Evolutionary conservation across 2,888 invertebrate genomes (phyloP).

Genomic region (Caenorhabditis wallacei): DNA sequence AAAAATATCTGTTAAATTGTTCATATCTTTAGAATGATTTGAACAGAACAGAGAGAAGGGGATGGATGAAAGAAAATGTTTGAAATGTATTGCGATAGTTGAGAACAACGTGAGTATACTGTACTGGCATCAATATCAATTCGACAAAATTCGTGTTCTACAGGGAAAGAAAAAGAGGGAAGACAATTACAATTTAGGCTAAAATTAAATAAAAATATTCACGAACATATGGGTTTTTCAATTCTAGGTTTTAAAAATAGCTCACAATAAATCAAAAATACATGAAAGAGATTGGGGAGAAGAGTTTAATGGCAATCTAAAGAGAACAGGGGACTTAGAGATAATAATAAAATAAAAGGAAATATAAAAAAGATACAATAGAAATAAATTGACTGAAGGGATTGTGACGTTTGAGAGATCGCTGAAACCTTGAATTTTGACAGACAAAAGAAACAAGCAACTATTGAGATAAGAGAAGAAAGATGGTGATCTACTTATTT

Average conservation of each 20-base stretch:
- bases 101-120: slow-evolving; percentile 17
- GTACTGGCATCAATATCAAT: not conserved
- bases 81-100: slow-evolving; percentile 49
- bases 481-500: too few relatives aligned
- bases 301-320: not conserved
- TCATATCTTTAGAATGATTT: slow-evolving; percentile 18
- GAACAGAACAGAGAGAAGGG: not conserved
- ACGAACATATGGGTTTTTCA: too few relatives aligned
- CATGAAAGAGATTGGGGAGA: slow-evolving; percentile 2
- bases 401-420: not conserved
- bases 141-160: not conserved
- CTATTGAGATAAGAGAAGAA: too few relatives aligned
- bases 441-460: too few relatives aligned
- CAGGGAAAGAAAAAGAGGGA: not conserved
- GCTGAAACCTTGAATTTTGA: too few relatives aligned
- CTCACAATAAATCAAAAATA: not conserved
- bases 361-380: not conserved
- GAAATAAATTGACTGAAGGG: not conserved
- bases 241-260: too few relatives aligned
- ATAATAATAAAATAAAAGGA: not conserved
- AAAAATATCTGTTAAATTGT: slow-evolving; percentile 2
- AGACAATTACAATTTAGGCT: not conserved
- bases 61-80: not conserved
- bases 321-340: not conserved
- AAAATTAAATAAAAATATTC: too few relatives aligned